Conservation (phyloP, 1,140 invertebrate genomes). For the Battus philenor region DNA sequence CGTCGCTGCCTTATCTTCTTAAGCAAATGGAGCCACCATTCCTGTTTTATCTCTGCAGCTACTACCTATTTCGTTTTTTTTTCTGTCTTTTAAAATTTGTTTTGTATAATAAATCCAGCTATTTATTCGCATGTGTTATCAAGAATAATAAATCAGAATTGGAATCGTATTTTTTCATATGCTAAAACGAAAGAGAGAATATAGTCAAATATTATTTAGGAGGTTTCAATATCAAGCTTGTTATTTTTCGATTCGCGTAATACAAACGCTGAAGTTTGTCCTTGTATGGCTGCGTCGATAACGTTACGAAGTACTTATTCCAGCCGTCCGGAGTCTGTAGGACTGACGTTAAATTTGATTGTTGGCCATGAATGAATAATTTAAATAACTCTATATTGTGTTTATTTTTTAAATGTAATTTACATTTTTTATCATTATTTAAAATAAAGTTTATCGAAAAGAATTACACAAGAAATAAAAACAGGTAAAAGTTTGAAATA, state of each 20-base stretch:
- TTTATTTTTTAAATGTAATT: too few species aligned
- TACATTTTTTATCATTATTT: too few species aligned
- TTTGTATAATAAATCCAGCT: background rate
- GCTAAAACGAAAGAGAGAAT: too few species aligned
- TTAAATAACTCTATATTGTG: too few species aligned
- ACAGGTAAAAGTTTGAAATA: too few species aligned
- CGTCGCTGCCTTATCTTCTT: slow-evolving; percentile 36
- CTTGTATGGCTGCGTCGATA: slow-evolving; percentile 2
- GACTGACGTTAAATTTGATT: background rate
- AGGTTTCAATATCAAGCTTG: slow-evolving; percentile 12
- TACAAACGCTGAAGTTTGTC: background rate
- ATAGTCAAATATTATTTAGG: too few species aligned
- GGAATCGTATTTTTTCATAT: too few species aligned
- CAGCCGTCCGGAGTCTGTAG: background rate
- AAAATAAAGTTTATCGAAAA: too few species aligned
- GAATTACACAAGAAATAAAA: too few species aligned
- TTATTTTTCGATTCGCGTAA: slow-evolving; percentile 20
- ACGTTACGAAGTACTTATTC: background rate
- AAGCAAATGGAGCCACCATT: slow-evolving; percentile 10
- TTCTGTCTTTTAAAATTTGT: slow-evolving; percentile 1
- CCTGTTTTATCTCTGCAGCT: slow-evolving; percentile 4
- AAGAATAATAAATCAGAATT: too few species aligned
- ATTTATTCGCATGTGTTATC: too few species aligned
- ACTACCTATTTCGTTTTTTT: background rate
- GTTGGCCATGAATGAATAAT: too few species aligned